These are phyloP conservation scores for Phyllostomus discolor DNA, from an alignment of 2,113 vertebrate species.

Conservation along the genomic window DNA sequence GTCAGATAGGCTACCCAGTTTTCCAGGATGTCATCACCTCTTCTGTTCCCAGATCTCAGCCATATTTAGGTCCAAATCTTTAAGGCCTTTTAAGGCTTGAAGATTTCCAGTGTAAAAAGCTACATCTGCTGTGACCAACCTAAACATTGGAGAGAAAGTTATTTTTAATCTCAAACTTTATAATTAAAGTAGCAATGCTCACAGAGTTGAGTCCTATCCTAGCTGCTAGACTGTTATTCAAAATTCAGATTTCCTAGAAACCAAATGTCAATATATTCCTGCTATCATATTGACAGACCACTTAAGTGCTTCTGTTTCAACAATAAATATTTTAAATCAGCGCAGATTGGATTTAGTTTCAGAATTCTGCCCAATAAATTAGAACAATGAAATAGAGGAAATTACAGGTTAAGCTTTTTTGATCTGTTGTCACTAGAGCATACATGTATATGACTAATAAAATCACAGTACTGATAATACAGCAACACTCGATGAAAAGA, in stretches of 20 bases:
- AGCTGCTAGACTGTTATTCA: background rate
- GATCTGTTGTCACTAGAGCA: background rate
- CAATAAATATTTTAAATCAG: background rate
- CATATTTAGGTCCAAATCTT: slow-evolving; percentile 94
- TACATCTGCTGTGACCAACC: slow-evolving; percentile 95
- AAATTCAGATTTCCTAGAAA: slow-evolving; percentile 33
- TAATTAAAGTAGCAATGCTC: slow-evolving; percentile 26
- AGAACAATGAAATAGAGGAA: background rate
- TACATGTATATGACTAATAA: background rate
- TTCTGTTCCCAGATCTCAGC: slow-evolving; percentile 99
- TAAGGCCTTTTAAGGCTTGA: slow-evolving; percentile 93
- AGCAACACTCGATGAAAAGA: background rate
- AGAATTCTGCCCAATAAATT: slow-evolving; percentile 12
- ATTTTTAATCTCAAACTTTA: slow-evolving; percentile 43
- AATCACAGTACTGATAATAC: background rate
- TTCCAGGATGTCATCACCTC: slow-evolving; percentile 88
- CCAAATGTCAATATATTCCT: background rate
- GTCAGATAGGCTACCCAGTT: slow-evolving; percentile 62
- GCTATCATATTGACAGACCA: background rate
- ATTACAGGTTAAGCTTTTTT: background rate
- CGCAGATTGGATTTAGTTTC: background rate
- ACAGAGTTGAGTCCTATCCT: background rate
- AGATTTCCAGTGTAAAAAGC: slow-evolving; percentile 98
- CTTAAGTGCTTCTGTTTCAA: background rate
- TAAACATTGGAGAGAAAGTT: slow-evolving; percentile 71